Percentiles rank a stretch among this genome's conserved stretches.
phyloP scores from a whole-genome alignment of 2,113 vertebrate species.

The Coryphaenoides rupestris region DNA sequence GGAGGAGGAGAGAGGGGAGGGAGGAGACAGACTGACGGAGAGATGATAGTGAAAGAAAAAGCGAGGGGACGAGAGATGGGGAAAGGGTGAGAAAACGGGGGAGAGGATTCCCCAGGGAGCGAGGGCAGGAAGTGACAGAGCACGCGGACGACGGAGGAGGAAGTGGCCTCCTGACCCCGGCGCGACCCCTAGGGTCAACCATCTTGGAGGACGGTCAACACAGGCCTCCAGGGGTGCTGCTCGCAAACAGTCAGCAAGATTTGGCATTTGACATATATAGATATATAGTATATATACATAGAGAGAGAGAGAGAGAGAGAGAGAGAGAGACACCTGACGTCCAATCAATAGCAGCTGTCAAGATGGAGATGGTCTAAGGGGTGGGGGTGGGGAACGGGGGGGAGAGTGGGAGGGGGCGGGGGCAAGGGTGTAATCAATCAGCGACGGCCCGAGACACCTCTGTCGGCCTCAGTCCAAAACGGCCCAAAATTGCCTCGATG shows the following conservation, averaged over 20 bases:
- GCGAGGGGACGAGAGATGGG: not conserved
- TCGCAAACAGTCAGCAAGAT: not conserved
- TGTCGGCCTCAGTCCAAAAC: too few species aligned
- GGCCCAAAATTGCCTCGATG: too few species aligned
- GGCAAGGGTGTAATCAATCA: not conserved
- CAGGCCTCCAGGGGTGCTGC: not conserved
- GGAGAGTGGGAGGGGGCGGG: not conserved
- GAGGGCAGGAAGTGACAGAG: not conserved
- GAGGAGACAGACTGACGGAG: not conserved
- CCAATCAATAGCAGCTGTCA: too few species aligned
- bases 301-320: not conserved
- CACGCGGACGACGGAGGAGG: not conserved
- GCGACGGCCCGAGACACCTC: too few species aligned
- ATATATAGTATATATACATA: not conserved
- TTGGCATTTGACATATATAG: too few species aligned
- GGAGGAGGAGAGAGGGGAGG: not conserved
- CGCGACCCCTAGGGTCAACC: not conserved
- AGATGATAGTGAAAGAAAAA: not conserved
- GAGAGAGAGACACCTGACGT: not conserved
- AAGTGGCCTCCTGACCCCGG: not conserved
- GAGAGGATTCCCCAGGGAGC: not conserved
- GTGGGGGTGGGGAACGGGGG: not conserved
- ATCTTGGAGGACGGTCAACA: constrained; percentile 1
- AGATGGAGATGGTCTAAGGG: too few species aligned
- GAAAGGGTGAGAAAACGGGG: not conserved